phyloP scores from a whole-genome alignment of 2,113 vertebrate species.

The Lipotes vexillifer region DNA sequence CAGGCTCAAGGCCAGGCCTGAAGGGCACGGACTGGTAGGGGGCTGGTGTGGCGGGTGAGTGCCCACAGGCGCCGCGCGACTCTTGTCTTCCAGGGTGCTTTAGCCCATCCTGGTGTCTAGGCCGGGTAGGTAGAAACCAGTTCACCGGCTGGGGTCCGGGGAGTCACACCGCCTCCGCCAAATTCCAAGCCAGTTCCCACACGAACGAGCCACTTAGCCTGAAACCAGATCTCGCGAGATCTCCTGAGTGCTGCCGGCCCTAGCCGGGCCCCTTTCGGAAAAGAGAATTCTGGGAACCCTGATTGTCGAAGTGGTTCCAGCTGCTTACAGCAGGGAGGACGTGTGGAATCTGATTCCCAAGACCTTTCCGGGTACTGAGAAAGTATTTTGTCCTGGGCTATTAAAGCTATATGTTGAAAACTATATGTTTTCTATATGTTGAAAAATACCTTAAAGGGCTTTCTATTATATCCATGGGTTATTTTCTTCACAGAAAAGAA shows the following conservation, averaged over 20 bases:
- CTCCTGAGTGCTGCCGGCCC: no score
- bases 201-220: fast-evolving
- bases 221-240: not conserved
- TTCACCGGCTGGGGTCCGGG: not conserved
- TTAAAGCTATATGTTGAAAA: not conserved
- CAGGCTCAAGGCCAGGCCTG: not conserved
- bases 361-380: not conserved
- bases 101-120: no score
- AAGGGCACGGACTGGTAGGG: fast-evolving
- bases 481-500: not conserved
- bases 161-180: no score
- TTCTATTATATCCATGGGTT: not conserved
- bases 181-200: fast-evolving
- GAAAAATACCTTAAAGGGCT: not conserved
- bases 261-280: no score
- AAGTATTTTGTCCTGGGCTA: not conserved
- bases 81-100: no score
- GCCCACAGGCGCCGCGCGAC: fast-evolving
- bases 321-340: not conserved
- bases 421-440: not conserved
- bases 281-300: not conserved
- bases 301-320: fast-evolving
- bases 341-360: not conserved
- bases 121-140: no score
- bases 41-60: fast-evolving